Evolutionary conservation across 2,888 invertebrate genomes (phyloP), one percentile per base, ranked within the genome.

Genomic region (Nomada ferruginata): DNA sequence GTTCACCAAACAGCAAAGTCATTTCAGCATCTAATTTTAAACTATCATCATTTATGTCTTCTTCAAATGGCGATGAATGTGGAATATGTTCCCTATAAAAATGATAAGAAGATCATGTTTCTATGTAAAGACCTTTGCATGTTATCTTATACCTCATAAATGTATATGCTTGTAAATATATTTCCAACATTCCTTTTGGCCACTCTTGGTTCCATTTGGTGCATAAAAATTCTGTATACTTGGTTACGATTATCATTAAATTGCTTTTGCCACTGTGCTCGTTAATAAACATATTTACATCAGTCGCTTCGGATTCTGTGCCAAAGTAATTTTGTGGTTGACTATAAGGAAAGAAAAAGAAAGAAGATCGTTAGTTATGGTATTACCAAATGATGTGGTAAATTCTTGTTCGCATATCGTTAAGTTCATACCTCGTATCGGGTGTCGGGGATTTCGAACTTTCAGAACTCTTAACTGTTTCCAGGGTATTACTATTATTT

Each of bases 171-270:
- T 95, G 94, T 79, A 96, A 93, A 92, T 95, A 97, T 63, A 95
- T 90, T 18, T 94, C 94, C 0, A 94, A 90, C 47, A 97, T 94
- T 63, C 94, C 95, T 78, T 94, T 93, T 0, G 97, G 96, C 97
- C 97, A 97, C 82, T 95, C 95, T 11, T 94, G 90, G 86, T 94
- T 94, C 96, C 96, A 97, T 87, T 96, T 95, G 9, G 93, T 93
- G 11, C 95, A 94, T 70, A 97, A 92, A 85, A 95, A 94, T 87
- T 94, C 94, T 0, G 96, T 94, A 90, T 95, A 96, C 71, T 95
- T 95, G 82, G 95, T 95, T 11, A 97, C 92, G 86, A 96, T 94
- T 61, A 94, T 94, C 87, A 95, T 95, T 83, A 95, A 94, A 87
- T 95, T 95, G 50, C 91, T 92, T 71, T 92, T 92, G 2, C 90